Evolutionary conservation across 1,140 invertebrate genomes (phyloP).

Genomic region (Pteromalus puparum): DNA sequence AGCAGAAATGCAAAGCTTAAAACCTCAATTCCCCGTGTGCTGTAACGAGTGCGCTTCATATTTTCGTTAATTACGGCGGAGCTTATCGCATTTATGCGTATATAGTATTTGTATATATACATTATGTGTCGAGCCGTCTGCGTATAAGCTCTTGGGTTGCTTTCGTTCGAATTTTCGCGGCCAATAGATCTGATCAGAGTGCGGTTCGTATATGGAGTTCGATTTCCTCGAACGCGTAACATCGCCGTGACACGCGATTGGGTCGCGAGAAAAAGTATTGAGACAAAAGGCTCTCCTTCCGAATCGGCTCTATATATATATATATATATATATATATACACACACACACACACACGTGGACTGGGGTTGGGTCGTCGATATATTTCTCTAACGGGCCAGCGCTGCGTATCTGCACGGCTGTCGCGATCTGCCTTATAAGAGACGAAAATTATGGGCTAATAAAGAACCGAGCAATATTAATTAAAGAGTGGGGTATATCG

Average conservation of each 20-base stretch:
- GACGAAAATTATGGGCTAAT: conserved; percentile 16
- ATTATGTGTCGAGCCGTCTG: too few relatives aligned
- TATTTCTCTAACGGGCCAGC: conserved; percentile 5
- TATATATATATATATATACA: background rate
- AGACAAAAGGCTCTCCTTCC: background rate
- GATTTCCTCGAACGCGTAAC: too few relatives aligned
- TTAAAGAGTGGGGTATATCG: conserved; percentile 6
- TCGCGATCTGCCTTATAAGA: background rate
- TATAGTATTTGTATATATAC: too few relatives aligned
- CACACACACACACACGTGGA: too few relatives aligned
- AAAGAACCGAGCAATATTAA: conserved; percentile 17
- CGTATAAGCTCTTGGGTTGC: background rate
- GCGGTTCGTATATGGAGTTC: too few relatives aligned
- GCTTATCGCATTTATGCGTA: background rate
- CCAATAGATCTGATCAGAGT: too few relatives aligned
- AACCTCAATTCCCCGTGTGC: conserved; percentile 2
- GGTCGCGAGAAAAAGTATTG: background rate
- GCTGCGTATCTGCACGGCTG: background rate
- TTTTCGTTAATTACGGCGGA: conserved; percentile 19
- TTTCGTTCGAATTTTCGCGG: background rate
- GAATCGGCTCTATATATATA: background rate
- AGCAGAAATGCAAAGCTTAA: conserved; percentile 1
- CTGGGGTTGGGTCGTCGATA: background rate
- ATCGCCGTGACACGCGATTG: too few relatives aligned
- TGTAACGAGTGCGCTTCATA: background rate